Evolutionary conservation across 2,113 vertebrate species (phyloP), one percentile per base, ranked within the genome.

Genomic region (Physeter macrocephalus): DNA sequence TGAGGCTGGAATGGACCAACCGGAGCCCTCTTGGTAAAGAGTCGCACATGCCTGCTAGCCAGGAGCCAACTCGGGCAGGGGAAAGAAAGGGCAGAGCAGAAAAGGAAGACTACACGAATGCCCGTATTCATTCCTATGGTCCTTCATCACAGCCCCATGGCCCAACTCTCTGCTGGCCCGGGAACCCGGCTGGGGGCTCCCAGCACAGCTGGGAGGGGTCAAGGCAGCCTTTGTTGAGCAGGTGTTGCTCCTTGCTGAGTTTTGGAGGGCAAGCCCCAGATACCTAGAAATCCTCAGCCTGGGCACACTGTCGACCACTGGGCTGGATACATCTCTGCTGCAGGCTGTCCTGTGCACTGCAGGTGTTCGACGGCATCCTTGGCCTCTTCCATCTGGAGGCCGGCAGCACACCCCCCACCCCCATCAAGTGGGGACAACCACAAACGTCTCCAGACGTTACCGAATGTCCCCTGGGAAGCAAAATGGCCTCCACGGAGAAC

Each of bases 1-100:
- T 36, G 84, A 86, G 92, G 75, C 64, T 54, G 15, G 36, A 64
- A 86, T 49, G 43, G 8, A 46, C 27, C 5, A 11, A 21, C 17
- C 49, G 12, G 72, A 41, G 57, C 52, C 29, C 39, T 36, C 67
- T 66, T 52, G 43, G 43, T 20, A n/a, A 54, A 43, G 41, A 59
- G 21, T 1, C 1, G 0, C 20, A 6, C 25, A 2, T 8, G 34
- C 17, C 43, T 25, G 12, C 31, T 8, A 15, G 25, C 61, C 0
- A 2, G 43, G 41, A 49, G 21, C 36, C 90, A 20, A 25, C 67
- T 15, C 36, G 23, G 54, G 29, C 18, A 66, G n/a, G 18, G 31
- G n/a, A 41, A 41, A 77, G 59, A 43, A 72, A 31, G 34, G 43
- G 5, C 41, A 64, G 29, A n/a, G 36, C 3, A 11, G 77, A 61